Conservation (phyloP, 2,113 vertebrate species). For the Antechinus flavipes region DNA sequence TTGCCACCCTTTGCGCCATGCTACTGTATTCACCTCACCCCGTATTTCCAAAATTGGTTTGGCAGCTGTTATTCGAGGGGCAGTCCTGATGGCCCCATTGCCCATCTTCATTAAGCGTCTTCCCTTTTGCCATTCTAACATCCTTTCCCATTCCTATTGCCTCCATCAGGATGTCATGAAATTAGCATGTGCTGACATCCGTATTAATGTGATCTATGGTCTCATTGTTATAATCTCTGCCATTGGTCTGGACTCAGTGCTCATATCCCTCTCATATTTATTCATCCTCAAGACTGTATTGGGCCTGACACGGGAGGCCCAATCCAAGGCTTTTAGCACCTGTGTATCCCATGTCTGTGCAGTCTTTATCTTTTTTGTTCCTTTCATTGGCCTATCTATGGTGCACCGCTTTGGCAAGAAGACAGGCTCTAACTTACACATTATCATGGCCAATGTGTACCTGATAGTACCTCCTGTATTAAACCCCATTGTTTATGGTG, state of each 20-base stretch:
- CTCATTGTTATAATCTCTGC: constrained; percentile 77
- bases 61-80: constrained; percentile 75
- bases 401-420: constrained; percentile 75
- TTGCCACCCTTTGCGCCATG: constrained; percentile 76
- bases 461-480: constrained; percentile 80
- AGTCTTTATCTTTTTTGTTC: constrained; percentile 79
- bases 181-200: constrained; percentile 75
- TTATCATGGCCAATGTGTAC: constrained; percentile 78
- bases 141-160: constrained; percentile 78
- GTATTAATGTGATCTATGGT: constrained; percentile 70
- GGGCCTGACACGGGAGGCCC: constrained; percentile 73
- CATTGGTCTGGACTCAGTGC: constrained; percentile 75
- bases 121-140: constrained; percentile 73
- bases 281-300: constrained; percentile 77
- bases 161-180: constrained; percentile 80
- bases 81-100: constrained; percentile 74
- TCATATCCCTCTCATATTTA: constrained; percentile 76
- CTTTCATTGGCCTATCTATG: constrained; percentile 78
- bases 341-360: constrained; percentile 79
- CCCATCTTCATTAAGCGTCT: constrained; percentile 73
- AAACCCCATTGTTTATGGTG: constrained; percentile 78
- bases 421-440: constrained; percentile 59
- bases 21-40: constrained; percentile 75
- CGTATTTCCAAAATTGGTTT: constrained; percentile 73
- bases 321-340: constrained; percentile 77